Base-by-base conservation (phyloP, 2,888 invertebrate genomes). In the Parascotia fuliginaria region DNA sequence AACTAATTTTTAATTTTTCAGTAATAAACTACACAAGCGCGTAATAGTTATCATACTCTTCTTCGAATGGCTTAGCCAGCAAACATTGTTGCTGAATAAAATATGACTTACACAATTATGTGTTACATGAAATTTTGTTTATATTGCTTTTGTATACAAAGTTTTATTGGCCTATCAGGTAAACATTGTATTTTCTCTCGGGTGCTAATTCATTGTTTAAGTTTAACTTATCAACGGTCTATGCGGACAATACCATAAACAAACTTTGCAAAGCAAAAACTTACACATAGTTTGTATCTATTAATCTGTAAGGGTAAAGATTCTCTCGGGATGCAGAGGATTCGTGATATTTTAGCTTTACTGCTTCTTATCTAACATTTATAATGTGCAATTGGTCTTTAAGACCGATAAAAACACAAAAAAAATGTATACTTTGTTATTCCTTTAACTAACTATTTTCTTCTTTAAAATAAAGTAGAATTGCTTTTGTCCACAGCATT, bases 331-430 rank as follows among this genome's bases (percentile, higher is more conserved):
- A 68, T 65, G 74, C 67, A 74, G 87, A 85, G 88, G 79, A 84
- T 83, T 72, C 74, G 91, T 91, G 91, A 91, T 91, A 91, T 87
- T 84, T 87, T 84, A 90, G 91, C 91, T 91, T 91, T 91, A 91
- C 86, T 78, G 90, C 90, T 88, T 86, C 83, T 79, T 79, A 75
- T 68, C 75, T 82, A 75, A 83, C 73, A 71, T 74, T 81, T 81
- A 68, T 79, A 77, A 75, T 60, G 69, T 66, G 65, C 75, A 74
- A 67, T 59, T 55, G 84, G 87, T 89, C 89, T 89, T 62, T 71
- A 69, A 90, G 89, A 82, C 84, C 80, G 66, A 65, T 61, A 65
- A 64, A 55, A 68, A 69, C 63, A 63, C 60, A 59, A 57, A 65
- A 66, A 64, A 33, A 63, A 65, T 55, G 50, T 42, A 50, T 53